Evolutionary conservation across 1,140 invertebrate genomes (phyloP), one percentile per base, ranked within the genome.

Genomic region (Harpegnathos saltator): DNA sequence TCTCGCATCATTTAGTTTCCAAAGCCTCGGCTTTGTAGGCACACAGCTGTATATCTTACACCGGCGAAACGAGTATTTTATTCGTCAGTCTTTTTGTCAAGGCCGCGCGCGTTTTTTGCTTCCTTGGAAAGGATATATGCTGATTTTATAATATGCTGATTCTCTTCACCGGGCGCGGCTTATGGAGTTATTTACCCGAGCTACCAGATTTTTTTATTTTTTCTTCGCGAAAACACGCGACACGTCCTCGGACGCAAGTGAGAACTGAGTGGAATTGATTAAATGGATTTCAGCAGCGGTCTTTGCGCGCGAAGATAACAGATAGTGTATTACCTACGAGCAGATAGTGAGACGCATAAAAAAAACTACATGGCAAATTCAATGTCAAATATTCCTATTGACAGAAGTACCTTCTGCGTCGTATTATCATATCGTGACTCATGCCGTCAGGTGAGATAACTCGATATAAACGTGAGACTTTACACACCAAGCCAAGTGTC

Each of bases 351-450:
- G 54, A 77, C 19, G 19, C 2, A 17, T n/a, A 17, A 14, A 19
- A 65, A 54, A n/a, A 77, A 24, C 38, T 11, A 65, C 65, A n/a
- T 7, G 5, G 33, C 44, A 38, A 73, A 61, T 66, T 65, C 63
- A 77, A 66, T 66, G 62, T 56, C 62, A 66, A 77, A 68, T 68
- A 44, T 26, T 69, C 24, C 33, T 69, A 69, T 78, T 58, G 33
- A 78, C 33, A 69, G 52, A 78, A 58, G 38, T 29, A 33, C 29
- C n/a, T 58, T 26, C 33, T 44, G 58, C 50, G n/a, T 44, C 50
- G 75, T 59, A 69, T 69, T 71, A 59, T 78, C 75, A 69, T 78
- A 78, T 58, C 52, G 17, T 80, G 75, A 80, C 33, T 80, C 65
- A 80, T 38, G 38, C 3, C 58, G 58, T 65, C 52, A 80, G n/a